Base-by-base conservation (phyloP, 2,797 vertebrate species). In the Oryzias dopingdopingensis region DNA sequence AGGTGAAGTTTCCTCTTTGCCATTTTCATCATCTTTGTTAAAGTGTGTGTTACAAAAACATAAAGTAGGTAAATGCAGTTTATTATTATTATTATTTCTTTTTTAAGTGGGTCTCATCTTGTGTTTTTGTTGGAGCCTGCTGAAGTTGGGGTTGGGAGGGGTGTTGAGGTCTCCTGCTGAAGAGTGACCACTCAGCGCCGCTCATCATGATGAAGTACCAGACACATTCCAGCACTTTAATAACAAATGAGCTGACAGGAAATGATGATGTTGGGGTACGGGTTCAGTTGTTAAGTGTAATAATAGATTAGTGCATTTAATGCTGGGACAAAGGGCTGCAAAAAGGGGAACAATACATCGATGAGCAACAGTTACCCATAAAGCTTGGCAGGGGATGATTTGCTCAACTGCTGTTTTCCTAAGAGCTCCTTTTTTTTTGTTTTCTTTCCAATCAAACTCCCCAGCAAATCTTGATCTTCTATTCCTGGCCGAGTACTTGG, bases 221-320 rank as follows among this genome's bases (percentile, higher is more conserved):
- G 74, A 81, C 84, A 76, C 90, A 92, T 92, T 92, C 91, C 89
- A 81, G 65, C 79, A 82, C 86, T 86, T 83, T 89, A 89, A 91
- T 90, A 90, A 91, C 86, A 89, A 90, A 92, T 86, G 87, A 85
- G 54, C 81, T 87, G 89, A 88, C 88, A 67, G 59, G 76, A 82
- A 89, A 78, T 78, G 80, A 88, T 87, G 79, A 61, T 52, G 74
- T 52, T 42, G 60, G 59, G 64, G 65, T 69, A 65, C 12, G 58
- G 64, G 52, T 76, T 83, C 80, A 82, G 62, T 86, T 79, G 65
- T 77, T 72, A 66, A 53, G 65, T 49, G 26, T 63, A 63, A 63
- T 54, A 52, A 63, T 53, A 53, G 50, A 63, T 63, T 53, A 54
- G 58, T 57, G 70, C 13, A n/a, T 51, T 62, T 66, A 40, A 14